phyloP scores from a whole-genome alignment of 2,113 vertebrate genomes.

The Epinephelus lanceolatus region DNA sequence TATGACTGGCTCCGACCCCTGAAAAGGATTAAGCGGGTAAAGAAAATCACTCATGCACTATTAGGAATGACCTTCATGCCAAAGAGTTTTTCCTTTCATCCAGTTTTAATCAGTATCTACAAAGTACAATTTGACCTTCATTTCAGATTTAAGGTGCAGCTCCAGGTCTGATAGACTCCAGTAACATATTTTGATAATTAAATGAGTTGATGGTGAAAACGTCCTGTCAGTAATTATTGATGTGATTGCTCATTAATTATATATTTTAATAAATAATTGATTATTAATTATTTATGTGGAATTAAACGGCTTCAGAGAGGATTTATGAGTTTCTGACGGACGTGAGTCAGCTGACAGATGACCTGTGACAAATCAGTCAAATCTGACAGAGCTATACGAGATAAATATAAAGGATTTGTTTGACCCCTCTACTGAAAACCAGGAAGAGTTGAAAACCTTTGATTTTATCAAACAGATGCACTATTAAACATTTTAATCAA shows the following conservation, averaged over 20 bases:
- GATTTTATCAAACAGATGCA: not conserved
- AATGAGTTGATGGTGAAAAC: not conserved
- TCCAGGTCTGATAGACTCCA: not conserved
- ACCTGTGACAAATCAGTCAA: not conserved
- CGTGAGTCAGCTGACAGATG: not conserved
- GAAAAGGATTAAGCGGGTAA: slow-evolving; percentile 22
- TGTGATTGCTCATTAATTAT: not conserved
- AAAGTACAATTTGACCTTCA: slow-evolving; percentile 36
- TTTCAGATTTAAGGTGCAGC: slow-evolving; percentile 1
- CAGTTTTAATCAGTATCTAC: slow-evolving; percentile 19
- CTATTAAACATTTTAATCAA: not conserved
- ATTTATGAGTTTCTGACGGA: not conserved
- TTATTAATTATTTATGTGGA: slow-evolving; percentile 12
- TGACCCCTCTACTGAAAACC: not conserved
- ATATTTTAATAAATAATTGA: not conserved
- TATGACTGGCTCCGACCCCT: not conserved
- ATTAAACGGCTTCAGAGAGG: not conserved
- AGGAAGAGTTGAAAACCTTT: not conserved
- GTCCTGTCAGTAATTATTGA: not conserved
- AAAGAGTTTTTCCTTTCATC: slow-evolving; percentile 37
- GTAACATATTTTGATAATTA: not conserved
- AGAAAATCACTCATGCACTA: slow-evolving; percentile 31
- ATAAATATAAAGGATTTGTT: not conserved
- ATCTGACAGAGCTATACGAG: not conserved
- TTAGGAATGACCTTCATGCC: slow-evolving; percentile 22